Percentiles rank a stretch among this genome's conserved stretches.
Evolutionary conservation across 92 coral and sea anemone species (phyloP).

Genomic region (Diadumene lineata): DNA sequence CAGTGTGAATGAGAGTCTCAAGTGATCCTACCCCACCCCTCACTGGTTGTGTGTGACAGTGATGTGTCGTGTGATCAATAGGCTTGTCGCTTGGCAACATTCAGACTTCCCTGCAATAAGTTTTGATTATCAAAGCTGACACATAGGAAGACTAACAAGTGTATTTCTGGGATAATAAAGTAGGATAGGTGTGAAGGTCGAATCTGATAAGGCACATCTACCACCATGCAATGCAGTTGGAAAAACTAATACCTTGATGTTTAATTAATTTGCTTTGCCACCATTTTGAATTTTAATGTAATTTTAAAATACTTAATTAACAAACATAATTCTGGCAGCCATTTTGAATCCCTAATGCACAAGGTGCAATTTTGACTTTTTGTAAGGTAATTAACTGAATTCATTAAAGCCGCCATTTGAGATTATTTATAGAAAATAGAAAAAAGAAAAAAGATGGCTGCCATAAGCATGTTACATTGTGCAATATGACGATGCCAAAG

Average conservation of each 20-base stretch:
- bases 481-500: no score
- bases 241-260: background rate
- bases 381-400: background rate
- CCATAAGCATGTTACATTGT: background rate
- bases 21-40: constrained; percentile 24
- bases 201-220: constrained; percentile 15
- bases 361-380: background rate
- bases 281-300: constrained; percentile 14
- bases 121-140: constrained; percentile 14
- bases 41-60: constrained; percentile 20
- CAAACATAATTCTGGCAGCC: background rate
- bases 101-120: constrained; percentile 6
- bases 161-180: constrained; percentile 13
- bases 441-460: background rate
- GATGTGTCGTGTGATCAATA: constrained; percentile 19
- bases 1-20: constrained; percentile 14
- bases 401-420: background rate
- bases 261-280: background rate
- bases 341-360: background rate
- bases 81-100: constrained; percentile 12
- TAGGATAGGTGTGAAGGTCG: constrained; percentile 13
- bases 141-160: constrained; percentile 5
- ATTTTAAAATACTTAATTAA: background rate
- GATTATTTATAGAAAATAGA: background rate
- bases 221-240: constrained; percentile 17